Evolutionary conservation across 23 tunicate genomes (phyloP).

Genomic region (Botrylloides violaceus): DNA sequence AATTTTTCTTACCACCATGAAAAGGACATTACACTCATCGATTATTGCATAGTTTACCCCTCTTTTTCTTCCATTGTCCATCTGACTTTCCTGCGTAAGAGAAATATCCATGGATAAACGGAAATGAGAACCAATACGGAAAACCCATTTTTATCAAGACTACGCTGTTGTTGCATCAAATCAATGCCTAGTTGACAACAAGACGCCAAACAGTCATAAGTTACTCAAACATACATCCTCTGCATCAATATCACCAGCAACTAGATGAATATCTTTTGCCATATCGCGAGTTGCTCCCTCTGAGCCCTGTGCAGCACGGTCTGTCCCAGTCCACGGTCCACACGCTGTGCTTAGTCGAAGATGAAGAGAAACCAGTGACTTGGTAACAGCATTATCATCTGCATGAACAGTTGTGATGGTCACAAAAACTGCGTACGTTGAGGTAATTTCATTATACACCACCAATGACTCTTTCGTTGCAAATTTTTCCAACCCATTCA

Average conservation of each 20-base stretch:
- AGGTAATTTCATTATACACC: neutral
- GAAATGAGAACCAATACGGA: no score
- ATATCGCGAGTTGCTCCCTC: slow-evolving; percentile 24
- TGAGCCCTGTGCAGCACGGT: slow-evolving; percentile 13
- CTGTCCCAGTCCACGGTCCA: slow-evolving; percentile 11
- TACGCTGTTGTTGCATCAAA: no score
- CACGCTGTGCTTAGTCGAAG: slow-evolving; percentile 11
- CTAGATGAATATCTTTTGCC: slow-evolving; percentile 10
- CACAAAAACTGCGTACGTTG: neutral
- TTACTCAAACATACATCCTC: no score
- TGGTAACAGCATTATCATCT: slow-evolving; percentile 11
- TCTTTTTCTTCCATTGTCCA: slow-evolving; percentile 17
- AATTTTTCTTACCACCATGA: slow-evolving; percentile 7
- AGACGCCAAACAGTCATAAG: no score
- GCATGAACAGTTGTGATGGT: neutral
- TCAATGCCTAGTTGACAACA: no score
- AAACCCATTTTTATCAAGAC: no score
- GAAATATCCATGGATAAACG: no score
- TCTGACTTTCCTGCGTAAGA: slow-evolving; percentile 10
- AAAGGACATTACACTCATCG: slow-evolving; percentile 13
- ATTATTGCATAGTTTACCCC: slow-evolving; percentile 14
- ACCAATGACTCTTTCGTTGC: slow-evolving; percentile 17
- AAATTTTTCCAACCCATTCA: slow-evolving; percentile 25
- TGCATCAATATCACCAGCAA: slow-evolving; percentile 15
- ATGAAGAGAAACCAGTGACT: slow-evolving; percentile 17